Conservation (phyloP, 1,140 invertebrate species). For the Eriosoma lanigerum region DNA sequence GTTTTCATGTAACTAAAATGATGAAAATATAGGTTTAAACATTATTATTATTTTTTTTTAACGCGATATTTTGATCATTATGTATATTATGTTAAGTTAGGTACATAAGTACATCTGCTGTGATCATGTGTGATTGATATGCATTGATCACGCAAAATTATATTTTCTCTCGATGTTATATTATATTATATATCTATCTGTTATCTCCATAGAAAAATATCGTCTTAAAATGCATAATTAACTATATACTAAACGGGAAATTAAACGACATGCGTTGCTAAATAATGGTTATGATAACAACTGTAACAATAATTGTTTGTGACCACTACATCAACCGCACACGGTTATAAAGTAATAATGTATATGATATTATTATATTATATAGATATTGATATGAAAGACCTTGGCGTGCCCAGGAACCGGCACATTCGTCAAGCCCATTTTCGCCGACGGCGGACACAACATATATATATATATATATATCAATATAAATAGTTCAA, state of each 20-base stretch:
- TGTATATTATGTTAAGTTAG: no score
- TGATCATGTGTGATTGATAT: no score
- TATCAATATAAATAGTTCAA: not conserved
- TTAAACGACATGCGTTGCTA: not conserved
- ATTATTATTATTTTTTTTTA: no score
- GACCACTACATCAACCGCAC: not conserved
- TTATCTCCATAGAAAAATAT: no score
- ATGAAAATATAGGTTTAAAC: no score
- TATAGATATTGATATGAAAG: not conserved
- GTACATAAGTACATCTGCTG: no score
- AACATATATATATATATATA: not conserved
- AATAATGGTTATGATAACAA: not conserved
- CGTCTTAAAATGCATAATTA: not conserved
- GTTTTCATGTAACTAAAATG: no score
- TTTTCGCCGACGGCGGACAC: conserved; percentile 16
- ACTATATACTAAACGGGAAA: not conserved
- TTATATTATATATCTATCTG: conserved; percentile 3
- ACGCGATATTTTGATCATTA: no score
- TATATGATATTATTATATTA: not conserved
- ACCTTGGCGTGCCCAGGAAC: conserved; percentile 14
- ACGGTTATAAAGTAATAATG: not conserved
- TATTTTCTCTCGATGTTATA: not conserved
- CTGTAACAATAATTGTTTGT: not conserved
- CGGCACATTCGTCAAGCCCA: not conserved
- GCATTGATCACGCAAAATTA: not conserved